Conservation (phyloP, 2,797 vertebrate genomes). For the Galago senegalensis region DNA sequence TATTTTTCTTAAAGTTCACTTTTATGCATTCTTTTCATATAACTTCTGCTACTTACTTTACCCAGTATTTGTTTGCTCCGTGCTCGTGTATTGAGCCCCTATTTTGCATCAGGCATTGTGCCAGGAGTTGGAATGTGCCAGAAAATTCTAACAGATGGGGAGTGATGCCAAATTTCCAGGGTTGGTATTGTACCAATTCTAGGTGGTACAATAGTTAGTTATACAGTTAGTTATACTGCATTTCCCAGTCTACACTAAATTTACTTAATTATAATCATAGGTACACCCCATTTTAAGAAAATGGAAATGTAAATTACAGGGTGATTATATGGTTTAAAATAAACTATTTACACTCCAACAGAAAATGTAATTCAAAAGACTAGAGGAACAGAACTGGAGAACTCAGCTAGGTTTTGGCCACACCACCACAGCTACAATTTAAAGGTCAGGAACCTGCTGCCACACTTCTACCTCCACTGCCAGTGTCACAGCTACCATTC, state of each 20-base stretch:
- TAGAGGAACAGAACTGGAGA: neutral
- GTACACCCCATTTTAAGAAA: neutral
- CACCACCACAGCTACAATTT: neutral
- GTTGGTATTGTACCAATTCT: neutral
- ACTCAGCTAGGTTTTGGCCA: neutral
- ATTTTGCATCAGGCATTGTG: neutral
- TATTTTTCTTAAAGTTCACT: neutral
- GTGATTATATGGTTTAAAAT: neutral
- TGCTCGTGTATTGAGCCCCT: neutral
- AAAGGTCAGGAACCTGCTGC: neutral
- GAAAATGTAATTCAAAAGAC: neutral
- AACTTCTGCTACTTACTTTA: neutral
- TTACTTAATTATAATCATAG: slow-evolving; percentile 18
- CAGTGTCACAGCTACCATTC: neutral
- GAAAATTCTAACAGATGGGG: neutral
- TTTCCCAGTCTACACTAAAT: neutral
- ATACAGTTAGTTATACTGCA: neutral
- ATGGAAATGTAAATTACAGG: neutral
- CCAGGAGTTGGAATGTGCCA: neutral
- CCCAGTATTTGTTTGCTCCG: neutral
- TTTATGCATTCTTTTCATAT: neutral
- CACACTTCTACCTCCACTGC: neutral
- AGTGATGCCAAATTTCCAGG: neutral
- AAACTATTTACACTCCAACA: neutral
- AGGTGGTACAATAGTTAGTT: no score